phyloP scores from a whole-genome alignment of 2,888 invertebrate genomes.

The Drosophila cracens region DNA sequence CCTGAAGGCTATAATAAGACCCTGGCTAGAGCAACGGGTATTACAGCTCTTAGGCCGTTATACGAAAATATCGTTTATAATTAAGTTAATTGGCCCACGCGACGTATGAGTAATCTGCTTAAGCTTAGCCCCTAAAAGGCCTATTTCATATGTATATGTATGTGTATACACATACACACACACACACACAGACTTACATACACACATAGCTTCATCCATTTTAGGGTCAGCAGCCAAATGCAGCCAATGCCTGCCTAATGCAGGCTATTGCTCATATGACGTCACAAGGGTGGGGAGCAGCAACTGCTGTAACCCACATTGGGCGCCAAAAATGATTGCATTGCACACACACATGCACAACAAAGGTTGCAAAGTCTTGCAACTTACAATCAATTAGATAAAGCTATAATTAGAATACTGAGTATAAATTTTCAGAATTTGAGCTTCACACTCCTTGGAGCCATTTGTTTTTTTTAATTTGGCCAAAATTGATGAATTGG shows the following conservation, averaged over 20 bases:
- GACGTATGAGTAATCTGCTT: conserved; percentile 72
- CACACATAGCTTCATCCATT: conserved; percentile 12
- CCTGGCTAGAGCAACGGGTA: conserved; percentile 2
- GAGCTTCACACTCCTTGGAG: neutral
- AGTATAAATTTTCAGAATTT: neutral
- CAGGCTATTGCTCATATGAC: conserved; percentile 20
- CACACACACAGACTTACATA: neutral
- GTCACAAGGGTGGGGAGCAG: neutral
- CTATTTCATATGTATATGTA: conserved; percentile 28
- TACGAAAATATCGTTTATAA: conserved; percentile 49
- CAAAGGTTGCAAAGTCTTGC: neutral
- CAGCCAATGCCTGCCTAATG: conserved; percentile 20
- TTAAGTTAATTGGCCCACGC: conserved; percentile 66
- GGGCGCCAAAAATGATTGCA: conserved; percentile 13
- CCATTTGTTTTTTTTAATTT: neutral
- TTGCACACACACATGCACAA: neutral
- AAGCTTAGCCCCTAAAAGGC: conserved; percentile 46
- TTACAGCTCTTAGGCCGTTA: conserved; percentile 10
- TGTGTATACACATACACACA: neutral
- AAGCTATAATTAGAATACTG: neutral
- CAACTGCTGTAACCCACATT: conserved; percentile 16
- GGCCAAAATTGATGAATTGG: neutral
- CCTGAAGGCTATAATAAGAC: conserved; percentile 14
- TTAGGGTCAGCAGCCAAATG: conserved; percentile 40
- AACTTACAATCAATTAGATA: conserved; percentile 8